Evolutionary conservation across 2,797 vertebrate genomes (phyloP), one percentile per base, ranked within the genome.

Genomic region (Silurus lanzhouensis): DNA sequence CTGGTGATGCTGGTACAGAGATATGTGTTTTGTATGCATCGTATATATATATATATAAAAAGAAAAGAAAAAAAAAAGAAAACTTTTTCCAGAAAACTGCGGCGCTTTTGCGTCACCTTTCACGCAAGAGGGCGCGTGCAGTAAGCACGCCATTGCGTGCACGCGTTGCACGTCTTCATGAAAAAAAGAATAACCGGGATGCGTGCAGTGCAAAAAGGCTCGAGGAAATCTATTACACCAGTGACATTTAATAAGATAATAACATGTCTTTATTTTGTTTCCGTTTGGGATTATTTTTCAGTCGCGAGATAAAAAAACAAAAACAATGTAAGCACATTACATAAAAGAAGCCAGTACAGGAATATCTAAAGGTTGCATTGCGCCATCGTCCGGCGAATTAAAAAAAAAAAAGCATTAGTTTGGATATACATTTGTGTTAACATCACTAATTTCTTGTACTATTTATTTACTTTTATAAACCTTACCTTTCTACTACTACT

Each of bases 311-410:
- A 10, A 52, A 10, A 27, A 71, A 55, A 46, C 60, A 78, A 27
- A 71, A 55, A 27, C 60, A 78, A 61, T 8, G 58, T 15, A 27
- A 10, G 31, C 22, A 46, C 75, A 83, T 86, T 86, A 86, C 57
- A 67, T 80, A 83, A 86, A 46, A 79, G 57, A 38, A 83, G 19
- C 20, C 44, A 3, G 15, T 9, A 17, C 12, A 2, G 25, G 27
- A 6, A 70, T 52, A 10, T 38, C 6, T 55, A 19, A 5, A 48
- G 38, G 63, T 61, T 52, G 48, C n/a, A 61, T 61, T 63, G 85
- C 85, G 85, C 85, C 81, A 78, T 58, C 85, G 8, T 12, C 75
- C 80, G 85, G 81, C 68, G 19, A 46, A 52, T 78, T 19, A 22
- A 38, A 38, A 55, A 22, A 38, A 38, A 55, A 31, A 52, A 15